Evolutionary conservation across 2,113 vertebrate genomes (phyloP).

Genomic region (Pyrgilauda ruficollis): DNA sequence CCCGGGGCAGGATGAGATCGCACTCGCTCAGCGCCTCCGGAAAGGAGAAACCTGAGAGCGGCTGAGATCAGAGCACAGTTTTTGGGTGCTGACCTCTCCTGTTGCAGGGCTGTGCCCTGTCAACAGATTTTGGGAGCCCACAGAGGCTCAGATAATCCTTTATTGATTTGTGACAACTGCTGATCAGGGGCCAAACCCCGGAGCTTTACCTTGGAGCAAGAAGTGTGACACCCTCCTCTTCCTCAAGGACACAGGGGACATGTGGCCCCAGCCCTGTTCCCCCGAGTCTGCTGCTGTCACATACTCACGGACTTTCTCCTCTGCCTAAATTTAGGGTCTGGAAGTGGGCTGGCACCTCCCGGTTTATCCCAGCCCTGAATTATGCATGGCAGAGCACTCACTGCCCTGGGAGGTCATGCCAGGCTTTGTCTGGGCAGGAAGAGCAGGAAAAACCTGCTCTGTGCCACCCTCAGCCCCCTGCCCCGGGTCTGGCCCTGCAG

Average conservation of each 20-base stretch:
- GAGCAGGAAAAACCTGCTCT: background rate
- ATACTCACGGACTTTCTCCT: rapidly evolving
- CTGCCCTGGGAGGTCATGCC: rapidly evolving
- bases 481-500: rapidly evolving
- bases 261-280: background rate
- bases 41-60: background rate
- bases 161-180: background rate
- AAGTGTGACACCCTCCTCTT: background rate
- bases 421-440: background rate
- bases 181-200: background rate
- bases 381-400: rapidly evolving
- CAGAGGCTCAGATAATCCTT: background rate
- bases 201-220: background rate
- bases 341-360: background rate
- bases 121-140: background rate
- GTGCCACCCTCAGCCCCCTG: background rate
- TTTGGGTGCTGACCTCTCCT: background rate
- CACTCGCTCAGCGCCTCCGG: background rate
- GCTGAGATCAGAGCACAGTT: background rate
- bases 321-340: slow-evolving; percentile 25
- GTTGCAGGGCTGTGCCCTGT: background rate
- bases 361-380: background rate
- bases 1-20: background rate
- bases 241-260: background rate
- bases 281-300: background rate